Conservation (phyloP, 2,113 vertebrate species). For the Petromus typicus region DNA sequence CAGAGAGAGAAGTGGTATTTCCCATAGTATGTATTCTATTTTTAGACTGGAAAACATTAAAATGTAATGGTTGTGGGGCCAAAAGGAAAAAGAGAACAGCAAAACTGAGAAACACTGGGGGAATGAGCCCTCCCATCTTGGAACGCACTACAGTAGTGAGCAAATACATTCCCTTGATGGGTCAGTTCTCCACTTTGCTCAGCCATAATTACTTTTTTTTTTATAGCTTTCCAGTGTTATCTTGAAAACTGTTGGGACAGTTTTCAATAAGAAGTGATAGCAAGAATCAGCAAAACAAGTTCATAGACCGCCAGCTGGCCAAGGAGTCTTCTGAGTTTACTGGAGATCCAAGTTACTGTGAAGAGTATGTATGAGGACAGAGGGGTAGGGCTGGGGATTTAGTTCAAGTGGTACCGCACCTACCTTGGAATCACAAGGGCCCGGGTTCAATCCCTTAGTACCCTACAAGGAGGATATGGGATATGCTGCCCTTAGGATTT, state of each 20-base stretch:
- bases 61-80: slow-evolving; percentile 33
- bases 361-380: background rate
- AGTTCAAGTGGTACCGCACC: too few relatives aligned
- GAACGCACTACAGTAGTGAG: background rate
- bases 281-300: background rate
- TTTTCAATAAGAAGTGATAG: slow-evolving; percentile 17
- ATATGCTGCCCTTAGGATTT: background rate
- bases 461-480: too few relatives aligned
- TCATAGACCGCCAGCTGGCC: background rate
- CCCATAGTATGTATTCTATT: background rate
- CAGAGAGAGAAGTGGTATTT: background rate
- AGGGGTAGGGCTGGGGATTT: too few relatives aligned
- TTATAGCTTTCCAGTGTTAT: background rate
- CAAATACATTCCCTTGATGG: background rate
- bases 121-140: background rate
- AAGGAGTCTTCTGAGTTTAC: background rate
- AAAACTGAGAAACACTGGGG: slow-evolving; percentile 4
- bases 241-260: background rate
- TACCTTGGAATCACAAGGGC: too few relatives aligned
- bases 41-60: slow-evolving; percentile 41
- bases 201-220: slow-evolving; percentile 2
- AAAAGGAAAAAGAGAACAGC: background rate
- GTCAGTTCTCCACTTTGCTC: slow-evolving; percentile 1
- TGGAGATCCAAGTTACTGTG: slow-evolving; percentile 8
- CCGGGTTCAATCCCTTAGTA: too few relatives aligned